A percentile compares a stretch with the other conserved stretches of the same genome.
Conservation (phyloP, 2,113 vertebrate species). For the Dicerorhinus sumatrensis region DNA sequence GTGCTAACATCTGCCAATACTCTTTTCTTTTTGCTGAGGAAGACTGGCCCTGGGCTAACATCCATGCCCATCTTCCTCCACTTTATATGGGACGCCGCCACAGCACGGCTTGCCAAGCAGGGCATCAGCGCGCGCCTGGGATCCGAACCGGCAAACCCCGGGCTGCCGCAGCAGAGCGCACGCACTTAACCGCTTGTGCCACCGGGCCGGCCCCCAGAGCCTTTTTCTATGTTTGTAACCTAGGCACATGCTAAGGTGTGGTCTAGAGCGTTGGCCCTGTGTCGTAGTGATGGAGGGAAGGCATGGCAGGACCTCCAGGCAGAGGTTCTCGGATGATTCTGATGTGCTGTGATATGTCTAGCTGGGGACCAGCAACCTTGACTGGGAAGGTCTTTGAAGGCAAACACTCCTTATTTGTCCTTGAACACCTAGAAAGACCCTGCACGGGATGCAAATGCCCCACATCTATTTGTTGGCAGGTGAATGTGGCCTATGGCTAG, state of each 20-base stretch:
- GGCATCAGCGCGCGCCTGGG: too few relatives aligned
- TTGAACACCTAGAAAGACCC: not conserved
- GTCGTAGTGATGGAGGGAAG: not conserved
- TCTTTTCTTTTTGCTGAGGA: too few relatives aligned
- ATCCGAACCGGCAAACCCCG: too few relatives aligned
- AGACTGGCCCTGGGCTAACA: too few relatives aligned
- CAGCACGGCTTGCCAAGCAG: too few relatives aligned
- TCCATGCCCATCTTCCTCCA: too few relatives aligned
- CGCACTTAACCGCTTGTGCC: too few relatives aligned
- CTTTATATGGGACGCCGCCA: too few relatives aligned
- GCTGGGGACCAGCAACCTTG: not conserved
- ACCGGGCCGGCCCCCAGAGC: not conserved
- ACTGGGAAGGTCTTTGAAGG: not conserved
- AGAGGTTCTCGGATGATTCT: not conserved
- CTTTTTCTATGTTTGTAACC: not conserved
- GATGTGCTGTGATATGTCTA: not conserved
- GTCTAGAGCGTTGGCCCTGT: not conserved
- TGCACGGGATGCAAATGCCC: not conserved
- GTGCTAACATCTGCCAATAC: too few relatives aligned
- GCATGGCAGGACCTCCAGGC: not conserved
- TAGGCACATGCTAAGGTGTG: not conserved
- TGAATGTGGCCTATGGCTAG: rapidly evolving
- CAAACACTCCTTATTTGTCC: not conserved
- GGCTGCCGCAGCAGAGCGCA: too few relatives aligned
- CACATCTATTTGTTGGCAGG: not conserved